Evolutionary conservation across 2,888 invertebrate genomes (phyloP), one percentile per base, ranked within the genome.

Genomic region (Synanthedon vespiformis): DNA sequence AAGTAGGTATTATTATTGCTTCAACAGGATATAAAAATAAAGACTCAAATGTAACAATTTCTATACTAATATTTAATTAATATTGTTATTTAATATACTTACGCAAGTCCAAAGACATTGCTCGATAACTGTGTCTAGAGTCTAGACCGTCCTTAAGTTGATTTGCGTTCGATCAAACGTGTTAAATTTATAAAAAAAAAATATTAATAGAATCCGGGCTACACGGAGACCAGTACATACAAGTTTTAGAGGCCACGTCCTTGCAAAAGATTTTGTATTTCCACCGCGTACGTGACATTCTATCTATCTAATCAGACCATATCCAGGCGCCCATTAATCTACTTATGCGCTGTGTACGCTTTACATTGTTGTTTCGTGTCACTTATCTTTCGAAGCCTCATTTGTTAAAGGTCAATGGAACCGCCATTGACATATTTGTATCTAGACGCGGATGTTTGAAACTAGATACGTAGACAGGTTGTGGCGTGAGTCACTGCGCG

Each of bases 401-500:
- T 12, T 44, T 44, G 44, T 44, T 44, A 44, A 44, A 44, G 44
- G 44, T 44, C 44, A 44, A 44, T 44, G 44, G 44, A 44, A 44
- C 44, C 11, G 44, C 14, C 44, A 14, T 44, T 44, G 44, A 44
- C 44, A 44, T n/a, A 44, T 44, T 14, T 12, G 14, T 14, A 44
- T n/a, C 4, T 16, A 48, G 22, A 51, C 51, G 50, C 55, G 55
- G 55, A 55, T 53, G 51, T 53, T 57, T 51, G 53, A 58, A 60
- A 57, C 57, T 52, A 56, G 61, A 58, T 58, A 59, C 54, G 52
- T 56, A 55, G 54, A 56, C 58, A 56, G 54, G 58, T 57, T 56
- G 16, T 16, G 54, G 10, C 16, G 53, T 61, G 61, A 63, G 53
- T 61, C 63, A 63, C 55, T 52, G 27, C 52, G 13, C 14, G 8